These are phyloP conservation scores for Tragelaphus scriptus DNA, from an alignment of 2,113 vertebrate species.

Conservation along the genomic window DNA sequence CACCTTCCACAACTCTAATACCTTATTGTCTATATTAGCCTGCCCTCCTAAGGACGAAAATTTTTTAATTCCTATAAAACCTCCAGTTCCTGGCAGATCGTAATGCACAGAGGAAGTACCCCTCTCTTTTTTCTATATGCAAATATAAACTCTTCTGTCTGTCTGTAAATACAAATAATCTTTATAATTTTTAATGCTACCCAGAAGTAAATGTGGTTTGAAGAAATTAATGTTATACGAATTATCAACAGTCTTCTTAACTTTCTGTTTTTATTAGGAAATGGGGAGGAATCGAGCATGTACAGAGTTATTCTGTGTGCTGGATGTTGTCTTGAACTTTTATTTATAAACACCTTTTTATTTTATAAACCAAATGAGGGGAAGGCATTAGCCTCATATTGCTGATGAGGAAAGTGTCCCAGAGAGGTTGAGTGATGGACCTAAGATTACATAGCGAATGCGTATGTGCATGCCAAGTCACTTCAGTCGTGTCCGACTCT, in stretches of 20 bases:
- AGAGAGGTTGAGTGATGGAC: not conserved
- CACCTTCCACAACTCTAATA: not conserved
- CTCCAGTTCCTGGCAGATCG: not conserved
- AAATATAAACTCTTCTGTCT: not conserved
- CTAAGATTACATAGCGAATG: not conserved
- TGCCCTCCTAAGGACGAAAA: not conserved
- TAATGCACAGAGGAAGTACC: not conserved
- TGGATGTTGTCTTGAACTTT: not conserved
- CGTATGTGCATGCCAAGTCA: not conserved
- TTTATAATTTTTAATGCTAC: conserved; percentile 3
- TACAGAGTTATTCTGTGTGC: not conserved
- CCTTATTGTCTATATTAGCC: not conserved
- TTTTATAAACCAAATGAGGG: not conserved
- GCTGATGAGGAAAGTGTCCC: not conserved
- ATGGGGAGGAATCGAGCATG: not conserved
- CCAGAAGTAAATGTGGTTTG: not conserved
- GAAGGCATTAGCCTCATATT: not conserved
- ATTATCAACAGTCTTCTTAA: not conserved
- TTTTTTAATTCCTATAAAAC: not conserved
- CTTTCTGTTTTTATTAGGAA: conserved; percentile 10
- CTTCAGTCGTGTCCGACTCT: not conserved
- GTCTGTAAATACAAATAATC: not conserved
- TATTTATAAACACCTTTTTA: not conserved
- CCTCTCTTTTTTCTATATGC: not conserved
- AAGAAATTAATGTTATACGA: not conserved